Percentiles rank a stretch among this genome's conserved stretches.
These are phyloP conservation scores for Lycorma delicatula DNA, from an alignment of 1,140 invertebrate genomes.

Conservation along the genomic window DNA sequence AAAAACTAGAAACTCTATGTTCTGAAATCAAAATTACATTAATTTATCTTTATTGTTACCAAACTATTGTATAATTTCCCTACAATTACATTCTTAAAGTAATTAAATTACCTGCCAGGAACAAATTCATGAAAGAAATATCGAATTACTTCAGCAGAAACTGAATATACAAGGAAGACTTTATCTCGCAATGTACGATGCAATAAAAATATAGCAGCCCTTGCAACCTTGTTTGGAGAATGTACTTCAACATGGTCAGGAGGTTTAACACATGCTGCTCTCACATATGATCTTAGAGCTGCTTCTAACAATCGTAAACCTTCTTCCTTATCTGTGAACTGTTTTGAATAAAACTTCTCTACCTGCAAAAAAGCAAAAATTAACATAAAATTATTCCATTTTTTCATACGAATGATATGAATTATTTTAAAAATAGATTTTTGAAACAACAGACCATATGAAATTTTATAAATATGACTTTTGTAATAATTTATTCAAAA, in stretches of 20 bases:
- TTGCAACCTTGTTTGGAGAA: constrained; percentile 62
- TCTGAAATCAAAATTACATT: no score
- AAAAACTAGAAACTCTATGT: no score
- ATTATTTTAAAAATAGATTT: no score
- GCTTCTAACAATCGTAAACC: constrained; percentile 67
- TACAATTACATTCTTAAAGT: no score
- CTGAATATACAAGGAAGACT: constrained; percentile 74
- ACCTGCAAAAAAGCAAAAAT: constrained; percentile 47
- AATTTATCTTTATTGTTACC: no score
- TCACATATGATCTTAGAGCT: constrained; percentile 46
- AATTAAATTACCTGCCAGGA: constrained; percentile 62
- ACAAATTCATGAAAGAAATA: constrained; percentile 72
- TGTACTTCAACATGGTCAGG: constrained; percentile 23
- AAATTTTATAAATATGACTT: neutral
- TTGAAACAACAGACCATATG: no score
- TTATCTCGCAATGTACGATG: constrained; percentile 72
- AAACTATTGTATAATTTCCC: no score
- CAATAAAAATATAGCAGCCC: constrained; percentile 64
- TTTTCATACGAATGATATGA: no score
- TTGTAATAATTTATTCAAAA: neutral
- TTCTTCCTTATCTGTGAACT: constrained; percentile 86
- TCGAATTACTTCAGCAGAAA: constrained; percentile 67
- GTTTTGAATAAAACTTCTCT: constrained; percentile 88
- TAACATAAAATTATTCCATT: no score
- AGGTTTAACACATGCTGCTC: constrained; percentile 33